Evolutionary conservation across 2,113 vertebrate genomes (phyloP).

Genomic region (Lampris megalopsis): DNA sequence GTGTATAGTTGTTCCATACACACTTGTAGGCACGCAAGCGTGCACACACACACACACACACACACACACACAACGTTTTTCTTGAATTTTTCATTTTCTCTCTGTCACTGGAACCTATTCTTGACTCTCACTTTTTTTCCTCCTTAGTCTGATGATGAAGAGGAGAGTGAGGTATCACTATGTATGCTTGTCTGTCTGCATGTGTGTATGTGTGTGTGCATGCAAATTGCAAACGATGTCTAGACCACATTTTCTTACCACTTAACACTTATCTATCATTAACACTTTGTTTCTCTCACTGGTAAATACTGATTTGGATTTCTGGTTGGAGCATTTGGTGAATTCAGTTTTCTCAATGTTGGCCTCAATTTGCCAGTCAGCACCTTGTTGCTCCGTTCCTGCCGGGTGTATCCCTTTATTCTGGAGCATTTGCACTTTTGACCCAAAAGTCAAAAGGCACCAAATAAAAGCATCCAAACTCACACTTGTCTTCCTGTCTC

Average conservation of each 20-base stretch:
- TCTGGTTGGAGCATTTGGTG: constrained; percentile 6
- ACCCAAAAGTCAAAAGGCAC: background rate
- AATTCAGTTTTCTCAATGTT: background rate
- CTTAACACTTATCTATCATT: background rate
- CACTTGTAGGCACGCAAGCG: too few relatives aligned
- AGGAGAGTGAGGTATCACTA: constrained; percentile 86
- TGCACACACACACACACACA: background rate
- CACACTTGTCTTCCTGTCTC: background rate
- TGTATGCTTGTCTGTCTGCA: constrained; percentile 30
- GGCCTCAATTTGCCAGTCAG: too few relatives aligned
- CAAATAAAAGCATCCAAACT: background rate
- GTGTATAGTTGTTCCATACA: too few relatives aligned
- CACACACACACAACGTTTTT: background rate
- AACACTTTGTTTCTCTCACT: background rate
- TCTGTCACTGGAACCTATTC: constrained; percentile 16
- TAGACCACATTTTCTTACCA: background rate
- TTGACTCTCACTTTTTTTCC: constrained; percentile 56
- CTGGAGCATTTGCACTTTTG: constrained; percentile 10
- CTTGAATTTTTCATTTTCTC: background rate
- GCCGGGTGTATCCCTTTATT: constrained; percentile 10
- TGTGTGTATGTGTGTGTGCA: constrained; percentile 20
- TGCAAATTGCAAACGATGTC: constrained; percentile 30
- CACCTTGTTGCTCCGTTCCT: background rate
- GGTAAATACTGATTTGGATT: constrained; percentile 6
- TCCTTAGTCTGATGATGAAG: constrained; percentile 93